Evolutionary conservation across 2,113 vertebrate species (phyloP).

Genomic region (Cariama cristata): DNA sequence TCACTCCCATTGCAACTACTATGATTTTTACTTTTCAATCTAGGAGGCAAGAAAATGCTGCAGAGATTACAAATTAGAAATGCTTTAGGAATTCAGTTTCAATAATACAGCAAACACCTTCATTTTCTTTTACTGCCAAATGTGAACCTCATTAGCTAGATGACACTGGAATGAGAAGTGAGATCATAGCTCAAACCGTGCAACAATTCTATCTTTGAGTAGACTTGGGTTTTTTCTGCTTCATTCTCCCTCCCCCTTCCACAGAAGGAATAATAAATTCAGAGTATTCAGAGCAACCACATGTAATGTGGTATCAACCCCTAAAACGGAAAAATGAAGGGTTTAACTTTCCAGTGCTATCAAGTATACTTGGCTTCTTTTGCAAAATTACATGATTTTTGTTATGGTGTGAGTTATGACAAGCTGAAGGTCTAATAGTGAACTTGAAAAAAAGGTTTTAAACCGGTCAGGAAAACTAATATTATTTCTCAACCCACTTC

Average conservation of each 20-base stretch:
- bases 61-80: background rate
- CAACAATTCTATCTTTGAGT: background rate
- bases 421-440: background rate
- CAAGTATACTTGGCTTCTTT: background rate
- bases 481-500: background rate
- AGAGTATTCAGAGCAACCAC: background rate
- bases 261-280: background rate
- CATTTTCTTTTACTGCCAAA: background rate
- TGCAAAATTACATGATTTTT: background rate
- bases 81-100: background rate
- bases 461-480: background rate
- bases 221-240: background rate
- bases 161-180: background rate
- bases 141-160: background rate
- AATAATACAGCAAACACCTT: background rate
- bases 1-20: background rate
- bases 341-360: background rate
- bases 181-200: background rate
- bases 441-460: background rate
- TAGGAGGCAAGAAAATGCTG: background rate
- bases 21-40: background rate
- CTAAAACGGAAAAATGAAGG: background rate
- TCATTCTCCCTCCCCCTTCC: background rate
- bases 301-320: background rate
- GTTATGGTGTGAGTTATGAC: background rate